These are phyloP conservation scores for Cataglyphis altisquamis DNA, from an alignment of 2,888 invertebrate species.

Conservation along the genomic window DNA sequence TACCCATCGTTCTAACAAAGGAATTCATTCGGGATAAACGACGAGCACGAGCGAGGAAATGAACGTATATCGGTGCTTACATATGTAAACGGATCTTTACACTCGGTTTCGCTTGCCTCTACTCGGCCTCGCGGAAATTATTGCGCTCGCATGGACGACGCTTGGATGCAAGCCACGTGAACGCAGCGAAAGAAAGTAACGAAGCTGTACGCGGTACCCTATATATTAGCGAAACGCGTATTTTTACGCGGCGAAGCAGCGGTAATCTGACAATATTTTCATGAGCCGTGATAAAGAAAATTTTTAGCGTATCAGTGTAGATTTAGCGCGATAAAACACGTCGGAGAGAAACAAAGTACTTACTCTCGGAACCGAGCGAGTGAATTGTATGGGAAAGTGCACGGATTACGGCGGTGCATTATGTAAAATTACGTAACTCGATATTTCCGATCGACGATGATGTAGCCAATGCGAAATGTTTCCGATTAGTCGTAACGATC, in stretches of 20 bases:
- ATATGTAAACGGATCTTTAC: not conserved
- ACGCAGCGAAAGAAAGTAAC: conserved; percentile 11
- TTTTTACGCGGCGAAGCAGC: not conserved
- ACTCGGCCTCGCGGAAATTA: conserved; percentile 56
- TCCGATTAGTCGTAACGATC: conserved; percentile 8
- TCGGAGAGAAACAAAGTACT: not conserved
- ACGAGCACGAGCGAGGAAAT: not conserved
- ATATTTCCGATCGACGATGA: conserved; percentile 39
- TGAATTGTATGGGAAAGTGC: conserved; percentile 18
- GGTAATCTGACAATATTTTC: conserved; percentile 29
- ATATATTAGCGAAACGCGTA: not conserved
- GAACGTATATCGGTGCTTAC: conserved; percentile 2
- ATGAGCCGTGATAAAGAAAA: conserved; percentile 10
- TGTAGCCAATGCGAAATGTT: conserved; percentile 19
- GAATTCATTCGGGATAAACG: not conserved
- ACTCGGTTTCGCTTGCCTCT: not conserved
- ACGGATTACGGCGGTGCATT: conserved; percentile 1
- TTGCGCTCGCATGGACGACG: conserved; percentile 12
- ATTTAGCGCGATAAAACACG: conserved; percentile 30
- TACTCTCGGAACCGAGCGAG: not conserved
- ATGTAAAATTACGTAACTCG: conserved; percentile 30
- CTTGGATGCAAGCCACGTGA: not conserved
- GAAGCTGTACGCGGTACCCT: not conserved
- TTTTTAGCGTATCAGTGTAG: conserved; percentile 48
- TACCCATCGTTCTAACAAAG: not conserved